Evolutionary conservation across 2,113 vertebrate species (phyloP), one percentile per base, ranked within the genome.

Genomic region (Isurus oxyrinchus): DNA sequence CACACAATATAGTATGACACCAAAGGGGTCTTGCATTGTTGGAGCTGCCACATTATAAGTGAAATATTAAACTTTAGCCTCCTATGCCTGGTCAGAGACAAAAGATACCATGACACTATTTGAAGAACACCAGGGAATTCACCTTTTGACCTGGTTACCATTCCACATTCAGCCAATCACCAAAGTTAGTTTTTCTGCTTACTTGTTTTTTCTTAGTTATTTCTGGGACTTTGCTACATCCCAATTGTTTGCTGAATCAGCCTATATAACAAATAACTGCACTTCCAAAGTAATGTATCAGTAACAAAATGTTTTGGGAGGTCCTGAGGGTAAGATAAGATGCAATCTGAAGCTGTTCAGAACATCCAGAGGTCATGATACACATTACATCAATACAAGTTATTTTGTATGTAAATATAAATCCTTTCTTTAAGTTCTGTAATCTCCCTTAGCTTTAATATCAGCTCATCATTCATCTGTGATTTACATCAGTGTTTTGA

Each of bases 391-490:
- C 27, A 90, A 90, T 57, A 25, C 55, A 63, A 6, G 2, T 10
- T 63, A 59, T 44, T 94, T 66, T 35, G 8, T 10, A n/a, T 2
- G 35, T 63, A 40, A 66, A 63, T 94, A 2, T 6, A 63, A 21
- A 16, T 23, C 44, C 61, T 94, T 94, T 59, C 61, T 63, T 25
- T 63, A 63, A 40, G 40, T n/a, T 19, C 35, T 94, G 35, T 6
- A 44, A 63, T 59, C 59, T 94, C 59, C 90, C 61, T 40, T 1
- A n/a, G n/a, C 90, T 94, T 63, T 59, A 94, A 63, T 19, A 21
- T 19, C 40, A 91, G 90, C 16, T 94, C 59, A 66, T 94, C 90
- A 94, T 14, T 94, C 59, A 94, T 94, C 90, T 94, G 59, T 94
- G 90, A 94, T 94, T 94, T 94, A 63, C 35, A 94, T 40, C 21